Evolutionary conservation across 2,113 vertebrate genomes (phyloP), one percentile per base, ranked within the genome.

Genomic region (Otolemur garnettii): DNA sequence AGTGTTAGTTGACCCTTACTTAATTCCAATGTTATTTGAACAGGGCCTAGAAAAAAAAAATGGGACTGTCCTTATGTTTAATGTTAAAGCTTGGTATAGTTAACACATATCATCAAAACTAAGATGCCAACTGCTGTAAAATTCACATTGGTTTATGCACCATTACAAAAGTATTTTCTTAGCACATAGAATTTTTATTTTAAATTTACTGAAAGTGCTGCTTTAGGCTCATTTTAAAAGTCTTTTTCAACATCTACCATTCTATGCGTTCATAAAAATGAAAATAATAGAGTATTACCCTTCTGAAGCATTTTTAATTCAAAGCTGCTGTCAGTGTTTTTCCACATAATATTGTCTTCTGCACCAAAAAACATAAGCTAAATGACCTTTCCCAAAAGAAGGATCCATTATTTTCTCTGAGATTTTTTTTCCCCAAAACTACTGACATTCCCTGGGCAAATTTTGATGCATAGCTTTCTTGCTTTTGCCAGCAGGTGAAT

Each of bases 11-110:
- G n/a, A 80, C 8, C 26, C 86, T 72, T 82, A 81, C 17, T 75
- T 62, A 87, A 95, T 81, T 82, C 17, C 88, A 22, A 55, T 86
- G 19, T 69, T 88, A 84, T 93, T 72, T 87, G 71, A 95, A 91
- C 68, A 71, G 72, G 24, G 26, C 64, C 82, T 68, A 75, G 59
- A 9, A 5, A 62, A 82, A 38, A 80, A 87, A 55, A 55, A 38
- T 60, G n/a, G n/a, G 15, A 71, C 30, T 78, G 33, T 80, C 0
- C 74, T 78, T 14, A 35, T 91, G 35, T 75, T 90, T 77, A 90
- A 82, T 77, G 60, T 26, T 30, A 93, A 92, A 87, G 24, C 11
- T 84, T 82, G 45, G 35, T 74, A 57, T 45, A 64, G 18, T 78
- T 71, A 62, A 59, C n/a, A 78, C 69, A 91, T 77, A 90, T 95